Evolutionary conservation across 2,888 invertebrate species (phyloP), one percentile per base, ranked within the genome.

Genomic region (Salpingus planirostris): DNA sequence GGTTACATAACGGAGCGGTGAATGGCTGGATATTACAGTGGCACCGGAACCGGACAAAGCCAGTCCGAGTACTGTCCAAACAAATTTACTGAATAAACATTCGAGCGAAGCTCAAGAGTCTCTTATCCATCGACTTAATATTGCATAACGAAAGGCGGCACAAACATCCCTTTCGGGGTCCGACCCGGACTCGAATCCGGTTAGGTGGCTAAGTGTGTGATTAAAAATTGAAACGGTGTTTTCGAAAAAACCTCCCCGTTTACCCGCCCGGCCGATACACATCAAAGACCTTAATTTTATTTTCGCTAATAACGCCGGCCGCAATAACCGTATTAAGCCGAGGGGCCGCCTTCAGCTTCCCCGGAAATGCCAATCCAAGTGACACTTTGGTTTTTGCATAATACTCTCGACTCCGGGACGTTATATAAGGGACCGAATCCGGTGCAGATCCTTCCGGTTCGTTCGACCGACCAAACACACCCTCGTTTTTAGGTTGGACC

Each of bases 71-170:
- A 47, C 52, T 52, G 49, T 50, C 49, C 52, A 53, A 55, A 54
- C 53, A 54, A 54, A 55, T 54, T 54, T 54, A 46, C 52, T 52
- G 47, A 54, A 52, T 49, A 53, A 55, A 55, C 54, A 51, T 41
- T 42, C 23, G 18, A 44, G 42, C 35, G 43, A 35, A 39, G 41
- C 33, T 42, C 31, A 37, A 37, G 35, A 38, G 37, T 28, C 33
- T 34, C 33, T 39, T 33, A 31, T 42, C 40, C 41, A 38, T 42
- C 39, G 31, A 28, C 38, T 37, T 35, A 42, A 38, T 41, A 44
- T 38, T 39, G 30, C 33, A 31, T 29, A 40, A 31, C 33, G 12
- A n/a, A n/a, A n/a, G n/a, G n/a, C n/a, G n/a, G n/a, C n/a, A n/a
- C n/a, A n/a, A n/a, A n/a, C n/a, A n/a, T n/a, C n/a, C n/a, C n/a